phyloP scores from a whole-genome alignment of 2,888 invertebrate species.

The Leptarthrus brevirostris region DNA sequence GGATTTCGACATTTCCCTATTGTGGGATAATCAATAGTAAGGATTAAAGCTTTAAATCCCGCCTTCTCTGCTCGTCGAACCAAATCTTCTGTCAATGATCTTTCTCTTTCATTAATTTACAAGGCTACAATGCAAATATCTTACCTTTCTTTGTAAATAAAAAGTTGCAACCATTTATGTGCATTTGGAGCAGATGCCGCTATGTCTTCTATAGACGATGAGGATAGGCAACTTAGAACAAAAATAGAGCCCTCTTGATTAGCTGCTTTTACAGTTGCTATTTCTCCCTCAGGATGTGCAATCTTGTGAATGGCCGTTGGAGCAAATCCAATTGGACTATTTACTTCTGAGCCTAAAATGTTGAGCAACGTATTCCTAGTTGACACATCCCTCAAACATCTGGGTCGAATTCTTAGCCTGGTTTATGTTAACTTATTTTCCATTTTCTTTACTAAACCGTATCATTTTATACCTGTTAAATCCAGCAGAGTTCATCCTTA shows the following conservation, averaged over 20 bases:
- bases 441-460: background rate
- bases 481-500: constrained; percentile 76
- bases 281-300: constrained; percentile 87
- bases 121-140: background rate
- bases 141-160: constrained; percentile 78
- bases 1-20: constrained; percentile 83
- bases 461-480: constrained; percentile 70
- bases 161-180: constrained; percentile 86
- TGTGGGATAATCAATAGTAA: constrained; percentile 85
- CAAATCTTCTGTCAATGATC: constrained; percentile 73
- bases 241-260: constrained; percentile 76
- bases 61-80: constrained; percentile 79
- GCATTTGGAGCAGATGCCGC: constrained; percentile 77
- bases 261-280: constrained; percentile 83
- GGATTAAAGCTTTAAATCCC: constrained; percentile 82
- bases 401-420: constrained; percentile 79
- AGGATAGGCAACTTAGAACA: constrained; percentile 82
- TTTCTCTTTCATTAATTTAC: background rate
- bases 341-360: constrained; percentile 72
- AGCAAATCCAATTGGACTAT: constrained; percentile 79
- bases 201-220: constrained; percentile 85
- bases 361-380: constrained; percentile 71
- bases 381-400: constrained; percentile 77
- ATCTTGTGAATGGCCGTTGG: constrained; percentile 88
- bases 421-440: background rate